Conservation (phyloP, 2,797 vertebrate species). For the Hoplostethus mediterraneus region DNA sequence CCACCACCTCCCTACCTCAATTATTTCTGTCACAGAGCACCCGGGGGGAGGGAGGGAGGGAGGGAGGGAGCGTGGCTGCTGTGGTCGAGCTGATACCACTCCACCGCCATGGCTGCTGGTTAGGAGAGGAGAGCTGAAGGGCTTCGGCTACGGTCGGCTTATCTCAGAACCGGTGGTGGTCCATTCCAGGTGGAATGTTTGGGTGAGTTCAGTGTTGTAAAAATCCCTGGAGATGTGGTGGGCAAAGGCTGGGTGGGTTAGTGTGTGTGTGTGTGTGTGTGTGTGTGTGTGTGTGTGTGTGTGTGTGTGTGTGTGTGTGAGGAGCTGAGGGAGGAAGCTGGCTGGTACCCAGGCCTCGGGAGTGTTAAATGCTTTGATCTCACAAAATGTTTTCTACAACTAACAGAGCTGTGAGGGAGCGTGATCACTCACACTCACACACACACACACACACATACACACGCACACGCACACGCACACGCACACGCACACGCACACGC, state of each 20-base stretch:
- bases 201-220: constrained; percentile 60
- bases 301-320: constrained; percentile 10
- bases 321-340: constrained; percentile 35
- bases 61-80: constrained; percentile 46
- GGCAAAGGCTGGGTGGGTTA: constrained; percentile 53
- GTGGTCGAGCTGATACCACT: constrained; percentile 71
- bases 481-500: background rate
- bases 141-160: constrained; percentile 58
- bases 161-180: constrained; percentile 74
- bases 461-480: background rate
- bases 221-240: constrained; percentile 62
- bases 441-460: constrained; percentile 5
- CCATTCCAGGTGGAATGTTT: constrained; percentile 72
- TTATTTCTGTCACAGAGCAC: constrained; percentile 84
- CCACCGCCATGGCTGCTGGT: constrained; percentile 51
- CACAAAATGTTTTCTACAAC: constrained; percentile 71
- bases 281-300: constrained; percentile 25
- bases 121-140: constrained; percentile 64
- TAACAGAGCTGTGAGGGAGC: constrained; percentile 62
- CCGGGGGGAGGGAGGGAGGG: constrained; percentile 50
- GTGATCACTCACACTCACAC: constrained; percentile 35
- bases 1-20: constrained; percentile 81
- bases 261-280: constrained; percentile 16
- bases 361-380: constrained; percentile 77
- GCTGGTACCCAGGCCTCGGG: constrained; percentile 57